These are phyloP conservation scores for Aegithalos caudatus DNA, from an alignment of 2,113 vertebrate genomes.

Conservation along the genomic window DNA sequence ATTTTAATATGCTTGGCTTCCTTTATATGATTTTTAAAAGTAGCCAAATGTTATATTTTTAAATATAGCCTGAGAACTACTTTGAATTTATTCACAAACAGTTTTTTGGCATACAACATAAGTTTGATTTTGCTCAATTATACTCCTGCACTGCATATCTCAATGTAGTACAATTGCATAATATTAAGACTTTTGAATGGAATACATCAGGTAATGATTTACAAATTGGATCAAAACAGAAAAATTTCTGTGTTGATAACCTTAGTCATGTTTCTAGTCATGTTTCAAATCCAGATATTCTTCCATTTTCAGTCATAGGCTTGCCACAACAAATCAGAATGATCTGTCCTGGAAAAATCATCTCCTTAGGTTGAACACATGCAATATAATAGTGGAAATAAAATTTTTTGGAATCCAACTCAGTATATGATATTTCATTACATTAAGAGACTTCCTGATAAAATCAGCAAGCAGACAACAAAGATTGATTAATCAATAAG, in stretches of 20 bases:
- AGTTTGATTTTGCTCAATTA: background rate
- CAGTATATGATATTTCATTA: conserved; percentile 59
- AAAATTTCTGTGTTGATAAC: background rate
- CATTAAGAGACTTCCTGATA: conserved; percentile 64
- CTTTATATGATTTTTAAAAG: background rate
- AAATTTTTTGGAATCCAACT: conserved; percentile 37
- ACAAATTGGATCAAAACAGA: background rate
- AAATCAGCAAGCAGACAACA: conserved; percentile 52
- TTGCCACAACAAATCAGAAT: background rate
- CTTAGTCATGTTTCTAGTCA: background rate
- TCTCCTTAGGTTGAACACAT: background rate
- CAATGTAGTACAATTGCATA: background rate
- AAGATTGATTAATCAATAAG: conserved; percentile 77
- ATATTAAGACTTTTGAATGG: background rate
- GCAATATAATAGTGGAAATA: background rate
- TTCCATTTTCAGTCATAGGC: background rate
- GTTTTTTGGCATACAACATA: background rate
- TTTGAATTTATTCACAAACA: background rate
- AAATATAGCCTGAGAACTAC: background rate
- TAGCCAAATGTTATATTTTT: background rate
- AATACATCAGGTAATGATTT: background rate
- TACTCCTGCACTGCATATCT: background rate
- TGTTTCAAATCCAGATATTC: background rate
- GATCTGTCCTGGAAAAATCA: background rate
- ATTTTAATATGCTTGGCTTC: background rate